Conservation (phyloP, 2,113 vertebrate species). For the Vulpes vulpes region DNA sequence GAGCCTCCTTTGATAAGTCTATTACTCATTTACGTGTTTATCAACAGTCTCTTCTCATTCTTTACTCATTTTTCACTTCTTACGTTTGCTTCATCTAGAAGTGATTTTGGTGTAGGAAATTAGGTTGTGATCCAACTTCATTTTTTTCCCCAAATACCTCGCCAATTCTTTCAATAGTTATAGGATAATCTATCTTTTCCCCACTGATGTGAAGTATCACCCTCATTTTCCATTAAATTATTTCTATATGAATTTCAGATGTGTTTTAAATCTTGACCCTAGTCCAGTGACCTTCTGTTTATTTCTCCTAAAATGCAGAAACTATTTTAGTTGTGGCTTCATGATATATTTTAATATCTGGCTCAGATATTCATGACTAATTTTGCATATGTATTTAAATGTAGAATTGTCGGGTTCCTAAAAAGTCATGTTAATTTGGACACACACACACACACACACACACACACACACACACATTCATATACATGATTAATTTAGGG, state of each 20-base stretch:
- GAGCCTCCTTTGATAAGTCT: not conserved
- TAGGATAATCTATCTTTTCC: not conserved
- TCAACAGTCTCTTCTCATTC: not conserved
- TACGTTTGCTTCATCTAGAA: not conserved
- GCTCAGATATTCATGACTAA: not conserved
- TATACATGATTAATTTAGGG: not conserved
- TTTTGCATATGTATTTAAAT: not conserved
- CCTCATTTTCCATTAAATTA: conserved; percentile 18
- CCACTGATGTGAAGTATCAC: not conserved
- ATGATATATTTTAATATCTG: not conserved
- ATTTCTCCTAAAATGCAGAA: not conserved
- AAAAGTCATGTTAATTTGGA: not conserved
- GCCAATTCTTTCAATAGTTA: not conserved
- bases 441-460: too few relatives aligned
- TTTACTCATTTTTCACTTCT: not conserved
- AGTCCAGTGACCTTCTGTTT: not conserved
- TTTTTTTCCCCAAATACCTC: not conserved
- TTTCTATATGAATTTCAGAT: not conserved
- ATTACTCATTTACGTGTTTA: not conserved
- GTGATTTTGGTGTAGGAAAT: not conserved
- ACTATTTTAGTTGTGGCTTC: not conserved
- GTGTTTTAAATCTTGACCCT: not conserved
- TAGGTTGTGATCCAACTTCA: not conserved
- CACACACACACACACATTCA: not conserved
- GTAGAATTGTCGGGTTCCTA: not conserved